Conservation (phyloP, 2,888 invertebrate genomes). For the Brenthis daphne region DNA sequence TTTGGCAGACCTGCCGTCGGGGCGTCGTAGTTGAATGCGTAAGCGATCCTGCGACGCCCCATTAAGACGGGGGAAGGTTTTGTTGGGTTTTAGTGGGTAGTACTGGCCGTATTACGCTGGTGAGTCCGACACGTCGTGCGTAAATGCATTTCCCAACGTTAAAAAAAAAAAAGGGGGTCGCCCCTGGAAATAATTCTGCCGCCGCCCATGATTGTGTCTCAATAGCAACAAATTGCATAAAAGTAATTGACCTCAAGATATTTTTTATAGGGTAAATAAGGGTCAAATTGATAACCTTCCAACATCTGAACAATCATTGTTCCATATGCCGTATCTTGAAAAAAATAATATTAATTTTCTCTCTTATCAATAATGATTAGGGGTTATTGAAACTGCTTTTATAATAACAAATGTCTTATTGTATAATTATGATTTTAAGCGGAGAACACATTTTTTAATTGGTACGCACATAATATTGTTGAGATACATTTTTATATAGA, state of each 20-base stretch:
- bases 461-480: background rate
- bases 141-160: no score
- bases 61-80: no score
- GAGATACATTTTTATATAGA: no score
- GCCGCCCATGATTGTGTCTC: background rate
- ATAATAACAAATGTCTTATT: background rate
- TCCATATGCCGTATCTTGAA: background rate
- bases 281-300: conserved; percentile 15
- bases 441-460: conserved; percentile 4
- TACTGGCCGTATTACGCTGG: no score
- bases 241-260: conserved; percentile 20
- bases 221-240: conserved; percentile 4
- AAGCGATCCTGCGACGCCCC: no score
- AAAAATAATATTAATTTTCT: background rate
- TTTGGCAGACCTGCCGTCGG: no score
- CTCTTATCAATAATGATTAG: conserved; percentile 6
- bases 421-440: background rate
- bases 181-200: no score
- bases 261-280: background rate
- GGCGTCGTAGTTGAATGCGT: no score
- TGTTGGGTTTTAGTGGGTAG: no score
- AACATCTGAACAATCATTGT: conserved; percentile 8
- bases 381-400: conserved; percentile 6
- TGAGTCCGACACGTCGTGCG: no score
- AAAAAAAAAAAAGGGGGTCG: no score